A percentile compares a stretch with the other conserved stretches of the same genome.
These are phyloP conservation scores for Polylopha cassiicola DNA, from an alignment of 2,888 invertebrate species.

Conservation along the genomic window DNA sequence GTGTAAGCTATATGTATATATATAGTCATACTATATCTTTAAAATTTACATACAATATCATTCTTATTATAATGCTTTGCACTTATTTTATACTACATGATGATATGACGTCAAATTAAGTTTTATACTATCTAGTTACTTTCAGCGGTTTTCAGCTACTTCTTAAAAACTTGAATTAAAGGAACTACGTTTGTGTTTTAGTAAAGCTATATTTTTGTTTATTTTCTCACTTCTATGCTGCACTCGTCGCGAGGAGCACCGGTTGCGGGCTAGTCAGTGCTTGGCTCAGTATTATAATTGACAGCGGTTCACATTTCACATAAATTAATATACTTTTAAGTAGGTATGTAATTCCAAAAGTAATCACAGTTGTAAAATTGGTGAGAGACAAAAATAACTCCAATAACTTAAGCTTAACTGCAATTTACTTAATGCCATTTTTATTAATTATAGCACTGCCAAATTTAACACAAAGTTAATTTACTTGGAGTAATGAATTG, in stretches of 20 bases:
- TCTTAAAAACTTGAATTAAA: conserved; percentile 14
- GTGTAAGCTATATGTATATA: conserved; percentile 12
- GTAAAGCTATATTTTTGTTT: conserved; percentile 20
- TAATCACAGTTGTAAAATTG: too few species aligned
- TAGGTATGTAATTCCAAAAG: too few species aligned
- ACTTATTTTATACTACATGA: conserved; percentile 16
- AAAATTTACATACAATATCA: conserved; percentile 17
- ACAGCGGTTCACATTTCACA: too few species aligned
- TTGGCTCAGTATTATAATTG: too few species aligned
- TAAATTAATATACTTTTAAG: too few species aligned
- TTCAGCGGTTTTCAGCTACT: too few species aligned
- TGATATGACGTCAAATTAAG: conserved; percentile 17
- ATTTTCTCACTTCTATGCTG: conserved; percentile 2
- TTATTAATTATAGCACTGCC: too few species aligned
- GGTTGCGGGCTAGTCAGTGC: not conserved
- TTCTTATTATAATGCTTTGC: conserved; percentile 17
- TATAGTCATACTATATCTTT: conserved; percentile 21
- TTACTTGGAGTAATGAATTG: too few species aligned
- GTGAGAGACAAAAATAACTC: too few species aligned
- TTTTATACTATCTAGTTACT: conserved; percentile 13
- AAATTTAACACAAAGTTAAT: too few species aligned
- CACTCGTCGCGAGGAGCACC: not conserved
- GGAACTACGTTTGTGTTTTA: conserved; percentile 20
- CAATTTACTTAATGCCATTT: too few species aligned
- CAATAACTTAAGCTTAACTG: too few species aligned